A percentile compares a stretch with the other conserved stretches of the same genome.
phyloP scores from a whole-genome alignment of 2,797 vertebrate species.

The Syndactyla subalaris region DNA sequence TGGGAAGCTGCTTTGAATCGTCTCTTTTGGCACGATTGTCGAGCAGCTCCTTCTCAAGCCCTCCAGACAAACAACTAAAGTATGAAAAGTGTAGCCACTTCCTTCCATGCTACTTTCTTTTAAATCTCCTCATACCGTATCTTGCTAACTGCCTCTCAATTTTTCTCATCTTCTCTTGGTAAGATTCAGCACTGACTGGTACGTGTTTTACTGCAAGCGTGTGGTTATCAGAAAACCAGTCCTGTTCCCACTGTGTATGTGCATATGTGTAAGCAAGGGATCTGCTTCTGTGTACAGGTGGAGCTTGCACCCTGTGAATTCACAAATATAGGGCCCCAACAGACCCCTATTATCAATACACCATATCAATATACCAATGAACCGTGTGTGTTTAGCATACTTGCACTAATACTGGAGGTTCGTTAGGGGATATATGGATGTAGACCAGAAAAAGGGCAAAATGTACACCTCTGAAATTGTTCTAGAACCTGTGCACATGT shows the following conservation, averaged over 20 bases:
- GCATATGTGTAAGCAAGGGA: not conserved
- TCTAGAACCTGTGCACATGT: not conserved
- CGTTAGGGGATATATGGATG: not conserved
- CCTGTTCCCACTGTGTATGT: not conserved
- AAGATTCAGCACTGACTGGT: slow-evolving; percentile 60
- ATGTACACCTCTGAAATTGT: not conserved
- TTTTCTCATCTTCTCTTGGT: slow-evolving; percentile 60
- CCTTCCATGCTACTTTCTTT: slow-evolving; percentile 39
- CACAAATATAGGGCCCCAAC: fast-evolving
- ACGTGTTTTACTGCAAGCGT: not conserved
- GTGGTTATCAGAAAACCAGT: slow-evolving; percentile 21
- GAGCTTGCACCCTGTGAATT: not conserved
- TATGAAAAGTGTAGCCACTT: slow-evolving; percentile 61
- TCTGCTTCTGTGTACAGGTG: not conserved
- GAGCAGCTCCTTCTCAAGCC: slow-evolving; percentile 14
- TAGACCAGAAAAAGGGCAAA: not conserved
- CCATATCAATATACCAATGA: not conserved
- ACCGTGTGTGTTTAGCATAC: not conserved
- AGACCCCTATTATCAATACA: not conserved
- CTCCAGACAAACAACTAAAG: slow-evolving; percentile 16
- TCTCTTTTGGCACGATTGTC: not conserved
- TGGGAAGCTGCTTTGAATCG: slow-evolving; percentile 10
- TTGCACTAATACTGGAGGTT: not conserved
- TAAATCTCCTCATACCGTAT: slow-evolving; percentile 42
- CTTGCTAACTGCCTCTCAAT: slow-evolving; percentile 67